These are phyloP conservation scores for Pandemis cinnamomeana DNA, from an alignment of 2,888 invertebrate species.

Conservation along the genomic window DNA sequence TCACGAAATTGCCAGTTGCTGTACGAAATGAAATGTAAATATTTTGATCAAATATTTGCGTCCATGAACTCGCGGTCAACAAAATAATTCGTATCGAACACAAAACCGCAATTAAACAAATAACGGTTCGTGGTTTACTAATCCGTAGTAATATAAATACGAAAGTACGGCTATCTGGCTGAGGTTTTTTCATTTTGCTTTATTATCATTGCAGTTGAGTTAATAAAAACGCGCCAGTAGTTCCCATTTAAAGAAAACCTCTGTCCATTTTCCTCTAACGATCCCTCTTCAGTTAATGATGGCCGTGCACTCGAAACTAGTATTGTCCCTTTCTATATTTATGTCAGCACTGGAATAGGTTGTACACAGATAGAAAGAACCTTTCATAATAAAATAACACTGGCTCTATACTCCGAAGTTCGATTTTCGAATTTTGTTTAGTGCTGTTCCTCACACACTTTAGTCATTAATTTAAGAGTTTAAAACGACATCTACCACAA, in stretches of 20 bases:
- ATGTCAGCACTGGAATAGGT: not conserved
- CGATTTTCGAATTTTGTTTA: no score
- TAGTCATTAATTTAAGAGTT: no score
- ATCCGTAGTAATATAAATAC: no score
- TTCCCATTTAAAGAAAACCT: not conserved
- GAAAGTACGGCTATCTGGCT: no score
- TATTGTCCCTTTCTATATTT: not conserved
- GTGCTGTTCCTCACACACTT: no score
- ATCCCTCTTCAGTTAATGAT: slow-evolving; percentile 11
- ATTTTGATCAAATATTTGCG: not conserved
- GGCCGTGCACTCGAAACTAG: not conserved
- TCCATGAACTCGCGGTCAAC: not conserved
- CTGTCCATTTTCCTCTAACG: slow-evolving; percentile 1
- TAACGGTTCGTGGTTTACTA: not conserved
- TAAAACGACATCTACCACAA: no score
- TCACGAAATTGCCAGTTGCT: not conserved
- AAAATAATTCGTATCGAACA: not conserved
- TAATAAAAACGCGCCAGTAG: not conserved
- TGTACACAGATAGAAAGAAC: not conserved
- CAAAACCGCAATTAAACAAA: not conserved
- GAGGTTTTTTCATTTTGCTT: no score
- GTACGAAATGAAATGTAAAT: not conserved
- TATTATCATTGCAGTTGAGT: no score
- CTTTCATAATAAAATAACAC: no score
- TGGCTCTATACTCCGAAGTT: no score